Conservation (phyloP, 2,797 vertebrate genomes). For the Pseudopleuronectes americanus region DNA sequence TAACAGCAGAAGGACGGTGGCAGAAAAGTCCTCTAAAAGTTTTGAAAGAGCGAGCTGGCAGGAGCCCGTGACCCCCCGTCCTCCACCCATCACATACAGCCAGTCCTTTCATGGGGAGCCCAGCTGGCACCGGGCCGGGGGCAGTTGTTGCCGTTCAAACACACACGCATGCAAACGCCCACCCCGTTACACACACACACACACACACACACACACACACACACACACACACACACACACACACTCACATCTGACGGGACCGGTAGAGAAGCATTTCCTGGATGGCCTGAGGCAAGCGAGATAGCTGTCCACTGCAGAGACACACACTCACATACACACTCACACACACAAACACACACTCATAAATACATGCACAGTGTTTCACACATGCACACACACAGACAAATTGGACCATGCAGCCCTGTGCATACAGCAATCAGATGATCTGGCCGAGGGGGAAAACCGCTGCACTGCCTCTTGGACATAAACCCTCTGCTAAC, state of each 20-base stretch:
- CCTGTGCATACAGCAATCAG: slow-evolving; percentile 64
- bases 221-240: neutral
- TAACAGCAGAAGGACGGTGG: slow-evolving; percentile 3
- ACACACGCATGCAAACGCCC: neutral
- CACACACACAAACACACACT: slow-evolving; percentile 13
- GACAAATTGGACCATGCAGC: slow-evolving; percentile 54
- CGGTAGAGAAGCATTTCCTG: slow-evolving; percentile 71
- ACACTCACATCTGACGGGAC: slow-evolving; percentile 59
- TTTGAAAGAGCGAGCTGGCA: slow-evolving; percentile 51
- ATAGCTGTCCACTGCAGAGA: slow-evolving; percentile 60
- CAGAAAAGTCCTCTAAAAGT: slow-evolving; percentile 46
- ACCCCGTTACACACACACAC: too few relatives aligned
- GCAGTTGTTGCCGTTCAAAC: slow-evolving; percentile 41
- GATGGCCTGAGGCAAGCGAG: slow-evolving; percentile 60
- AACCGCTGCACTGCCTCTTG: too few relatives aligned
- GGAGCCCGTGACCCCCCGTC: slow-evolving; percentile 62
- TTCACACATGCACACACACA: slow-evolving; percentile 40
- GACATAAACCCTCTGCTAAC: too few relatives aligned
- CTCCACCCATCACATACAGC: slow-evolving; percentile 39
- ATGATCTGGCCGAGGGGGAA: slow-evolving; percentile 34
- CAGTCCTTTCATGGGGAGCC: slow-evolving; percentile 66
- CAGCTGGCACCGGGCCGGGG: slow-evolving; percentile 69
- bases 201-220: slow-evolving; percentile 1
- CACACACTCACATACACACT: slow-evolving; percentile 25
- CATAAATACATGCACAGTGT: neutral